These are phyloP conservation scores for Arctia plantaginis DNA, from an alignment of 2,888 invertebrate species.

Conservation along the genomic window DNA sequence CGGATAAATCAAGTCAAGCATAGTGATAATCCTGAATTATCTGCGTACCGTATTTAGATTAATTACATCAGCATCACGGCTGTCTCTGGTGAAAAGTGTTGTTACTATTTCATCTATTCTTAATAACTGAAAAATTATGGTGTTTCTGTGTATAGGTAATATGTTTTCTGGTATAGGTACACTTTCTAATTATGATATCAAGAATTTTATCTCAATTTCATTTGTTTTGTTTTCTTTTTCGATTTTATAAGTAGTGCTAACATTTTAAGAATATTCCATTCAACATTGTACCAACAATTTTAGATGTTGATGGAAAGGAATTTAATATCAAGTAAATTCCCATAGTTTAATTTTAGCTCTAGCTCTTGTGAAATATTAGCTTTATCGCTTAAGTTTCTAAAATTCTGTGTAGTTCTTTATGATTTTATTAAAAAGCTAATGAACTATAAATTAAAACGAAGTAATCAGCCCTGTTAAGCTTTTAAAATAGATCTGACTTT, in stretches of 20 bases:
- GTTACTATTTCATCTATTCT: background rate
- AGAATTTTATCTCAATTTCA: too few relatives aligned
- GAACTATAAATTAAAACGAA: background rate
- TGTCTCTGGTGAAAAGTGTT: background rate
- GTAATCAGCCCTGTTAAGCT: background rate
- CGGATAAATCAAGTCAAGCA: constrained; percentile 41
- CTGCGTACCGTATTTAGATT: constrained; percentile 1
- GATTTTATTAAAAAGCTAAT: background rate
- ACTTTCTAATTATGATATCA: too few relatives aligned
- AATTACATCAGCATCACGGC: constrained; percentile 2
- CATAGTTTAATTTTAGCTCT: too few relatives aligned
- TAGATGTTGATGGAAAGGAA: too few relatives aligned
- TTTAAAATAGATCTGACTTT: background rate
- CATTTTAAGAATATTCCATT: too few relatives aligned
- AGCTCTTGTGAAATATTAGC: too few relatives aligned
- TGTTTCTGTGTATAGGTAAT: background rate
- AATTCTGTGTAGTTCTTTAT: background rate
- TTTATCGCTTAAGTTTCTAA: background rate
- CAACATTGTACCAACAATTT: too few relatives aligned
- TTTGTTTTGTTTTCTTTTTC: too few relatives aligned
- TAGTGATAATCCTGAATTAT: constrained; percentile 5
- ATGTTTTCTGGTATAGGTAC: background rate
- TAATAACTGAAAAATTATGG: background rate
- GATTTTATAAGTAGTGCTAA: too few relatives aligned
- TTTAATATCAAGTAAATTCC: too few relatives aligned